These are phyloP conservation scores for Amblyjoppa proteus DNA, from an alignment of 2,888 invertebrate genomes.

Conservation along the genomic window DNA sequence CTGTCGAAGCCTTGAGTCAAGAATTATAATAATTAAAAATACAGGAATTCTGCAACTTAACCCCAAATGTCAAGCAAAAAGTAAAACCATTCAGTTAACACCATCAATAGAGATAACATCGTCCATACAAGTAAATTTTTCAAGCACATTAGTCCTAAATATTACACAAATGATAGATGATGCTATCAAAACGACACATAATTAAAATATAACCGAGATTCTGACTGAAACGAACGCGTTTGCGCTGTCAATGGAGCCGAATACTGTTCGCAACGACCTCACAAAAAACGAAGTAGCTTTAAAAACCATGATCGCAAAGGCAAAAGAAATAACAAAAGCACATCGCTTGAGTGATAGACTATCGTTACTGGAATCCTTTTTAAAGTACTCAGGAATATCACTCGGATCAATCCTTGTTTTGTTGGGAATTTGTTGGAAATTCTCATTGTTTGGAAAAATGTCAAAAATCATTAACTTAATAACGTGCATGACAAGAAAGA, in stretches of 20 bases:
- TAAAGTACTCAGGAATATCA: no score
- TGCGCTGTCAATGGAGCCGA: not conserved
- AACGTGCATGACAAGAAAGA: not conserved
- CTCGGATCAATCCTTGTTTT: constrained; percentile 16
- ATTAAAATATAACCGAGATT: constrained; percentile 27
- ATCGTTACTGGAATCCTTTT: no score
- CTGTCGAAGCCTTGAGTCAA: not conserved
- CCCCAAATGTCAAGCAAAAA: no score
- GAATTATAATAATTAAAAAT: no score
- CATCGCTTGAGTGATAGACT: not conserved
- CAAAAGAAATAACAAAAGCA: constrained; percentile 34
- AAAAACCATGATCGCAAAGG: constrained; percentile 42
- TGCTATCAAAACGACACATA: not conserved
- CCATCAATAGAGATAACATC: constrained; percentile 31
- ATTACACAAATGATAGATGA: constrained; percentile 26
- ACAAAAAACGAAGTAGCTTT: constrained; percentile 34
- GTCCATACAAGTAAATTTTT: not conserved
- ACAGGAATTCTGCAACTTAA: no score
- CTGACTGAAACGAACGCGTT: constrained; percentile 11
- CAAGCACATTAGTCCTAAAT: constrained; percentile 8
- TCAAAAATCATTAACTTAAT: not conserved
- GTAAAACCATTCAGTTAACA: not conserved
- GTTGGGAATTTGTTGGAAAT: constrained; percentile 26
- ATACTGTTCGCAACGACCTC: constrained; percentile 16
- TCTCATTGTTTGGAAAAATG: constrained; percentile 29